A percentile compares a stretch with the other conserved stretches of the same genome.
Conservation (phyloP, 1,140 invertebrate genomes). For the Ctenoplectra terminalis region DNA sequence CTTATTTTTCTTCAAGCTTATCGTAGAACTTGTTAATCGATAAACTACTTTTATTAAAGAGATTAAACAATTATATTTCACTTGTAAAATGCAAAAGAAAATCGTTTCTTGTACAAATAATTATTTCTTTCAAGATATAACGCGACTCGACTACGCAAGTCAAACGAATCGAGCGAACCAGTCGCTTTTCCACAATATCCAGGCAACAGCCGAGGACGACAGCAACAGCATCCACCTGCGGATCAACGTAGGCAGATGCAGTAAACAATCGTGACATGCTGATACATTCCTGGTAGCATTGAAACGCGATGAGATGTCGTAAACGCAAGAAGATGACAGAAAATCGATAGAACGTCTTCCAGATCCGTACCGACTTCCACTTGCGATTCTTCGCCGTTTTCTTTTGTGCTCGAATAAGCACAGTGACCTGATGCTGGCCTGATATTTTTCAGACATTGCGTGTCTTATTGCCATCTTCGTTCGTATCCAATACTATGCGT, state of each 20-base stretch:
- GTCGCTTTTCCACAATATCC: conserved; percentile 57
- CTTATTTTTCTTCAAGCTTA: neutral
- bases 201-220: conserved; percentile 52
- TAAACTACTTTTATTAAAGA: neutral
- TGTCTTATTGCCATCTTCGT: conserved; percentile 57
- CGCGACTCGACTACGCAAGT: neutral
- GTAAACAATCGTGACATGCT: conserved; percentile 68
- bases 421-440: conserved; percentile 74
- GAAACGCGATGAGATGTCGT: conserved; percentile 82
- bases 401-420: conserved; percentile 23
- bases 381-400: conserved; percentile 49
- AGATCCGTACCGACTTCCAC: conserved; percentile 18
- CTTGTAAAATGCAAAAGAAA: neutral
- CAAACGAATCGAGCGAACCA: conserved; percentile 1
- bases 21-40: neutral
- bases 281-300: conserved; percentile 81
- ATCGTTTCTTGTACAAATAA: neutral
- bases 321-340: conserved; percentile 81
- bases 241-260: conserved; percentile 15
- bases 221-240: conserved; percentile 14
- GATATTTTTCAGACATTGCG: conserved; percentile 77
- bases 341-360: conserved; percentile 79
- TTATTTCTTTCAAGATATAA: neutral
- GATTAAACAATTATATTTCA: neutral
- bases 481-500: conserved; percentile 11